phyloP scores from a whole-genome alignment of 2,113 vertebrate genomes.

The Etheostoma cragini region DNA sequence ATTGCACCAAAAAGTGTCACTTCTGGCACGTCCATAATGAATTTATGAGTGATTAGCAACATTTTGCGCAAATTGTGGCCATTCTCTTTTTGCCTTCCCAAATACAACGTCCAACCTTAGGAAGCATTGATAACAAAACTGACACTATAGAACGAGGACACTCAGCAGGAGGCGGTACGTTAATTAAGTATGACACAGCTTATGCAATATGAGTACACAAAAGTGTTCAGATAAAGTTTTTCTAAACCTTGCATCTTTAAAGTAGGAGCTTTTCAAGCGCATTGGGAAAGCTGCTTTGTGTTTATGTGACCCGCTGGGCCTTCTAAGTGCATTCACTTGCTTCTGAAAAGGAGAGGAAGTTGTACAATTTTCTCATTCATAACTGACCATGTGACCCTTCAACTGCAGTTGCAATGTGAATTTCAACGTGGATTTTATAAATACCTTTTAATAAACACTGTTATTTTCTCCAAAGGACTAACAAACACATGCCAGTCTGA shows the following conservation, averaged over 20 bases:
- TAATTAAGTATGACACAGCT: not conserved
- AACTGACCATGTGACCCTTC: slow-evolving; percentile 27
- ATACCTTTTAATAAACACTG: not conserved
- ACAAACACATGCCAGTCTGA: not conserved
- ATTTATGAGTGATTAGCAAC: not conserved
- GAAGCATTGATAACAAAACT: not conserved
- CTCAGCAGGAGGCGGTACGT: not conserved
- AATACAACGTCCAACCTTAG: not conserved
- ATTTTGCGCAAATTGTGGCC: slow-evolving; percentile 2
- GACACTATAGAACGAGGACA: not conserved
- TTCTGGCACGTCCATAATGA: slow-evolving; percentile 6
- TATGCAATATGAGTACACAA: not conserved
- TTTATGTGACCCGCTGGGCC: not conserved
- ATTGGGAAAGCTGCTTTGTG: not conserved
- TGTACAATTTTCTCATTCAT: slow-evolving; percentile 17
- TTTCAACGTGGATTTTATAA: not conserved
- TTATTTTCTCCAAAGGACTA: not conserved
- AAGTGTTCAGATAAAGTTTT: not conserved
- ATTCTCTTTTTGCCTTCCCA: not conserved
- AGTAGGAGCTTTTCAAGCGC: slow-evolving; percentile 5
- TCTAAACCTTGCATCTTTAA: not conserved
- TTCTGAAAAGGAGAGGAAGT: slow-evolving; percentile 19
- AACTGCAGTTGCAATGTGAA: not conserved
- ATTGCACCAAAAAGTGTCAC: not conserved
- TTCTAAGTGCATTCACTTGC: slow-evolving; percentile 5